A percentile compares a stretch with the other conserved stretches of the same genome.
Evolutionary conservation across 2,888 invertebrate genomes (phyloP).

Genomic region (Agriopis leucophaearia): DNA sequence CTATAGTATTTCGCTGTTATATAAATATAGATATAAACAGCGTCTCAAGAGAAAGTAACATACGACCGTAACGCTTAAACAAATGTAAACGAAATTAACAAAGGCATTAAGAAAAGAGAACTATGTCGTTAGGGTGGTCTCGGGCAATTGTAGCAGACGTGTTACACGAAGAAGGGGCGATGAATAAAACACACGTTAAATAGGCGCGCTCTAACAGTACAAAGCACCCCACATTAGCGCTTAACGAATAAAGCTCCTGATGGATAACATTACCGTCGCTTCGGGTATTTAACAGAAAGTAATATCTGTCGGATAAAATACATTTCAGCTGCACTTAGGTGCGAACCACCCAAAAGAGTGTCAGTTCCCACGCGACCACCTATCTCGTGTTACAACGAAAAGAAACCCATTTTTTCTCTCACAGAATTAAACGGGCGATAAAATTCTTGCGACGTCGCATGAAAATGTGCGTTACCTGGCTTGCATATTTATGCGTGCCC

Average conservation of each 20-base stretch:
- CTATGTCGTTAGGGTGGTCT: constrained; percentile 71
- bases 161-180: constrained; percentile 69
- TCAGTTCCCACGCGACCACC: constrained; percentile 80
- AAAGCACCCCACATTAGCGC: constrained; percentile 77
- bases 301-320: constrained; percentile 81
- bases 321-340: constrained; percentile 82
- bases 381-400: constrained; percentile 79
- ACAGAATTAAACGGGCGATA: constrained; percentile 85
- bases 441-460: constrained; percentile 86
- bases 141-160: constrained; percentile 66
- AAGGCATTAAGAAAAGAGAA: constrained; percentile 71
- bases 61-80: constrained; percentile 62
- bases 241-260: constrained; percentile 75
- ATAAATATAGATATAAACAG: not conserved
- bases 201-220: constrained; percentile 67
- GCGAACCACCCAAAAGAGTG: constrained; percentile 66
- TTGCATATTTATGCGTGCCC: constrained; percentile 85
- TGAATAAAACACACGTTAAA: constrained; percentile 80
- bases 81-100: constrained; percentile 72
- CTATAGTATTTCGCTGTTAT: not conserved
- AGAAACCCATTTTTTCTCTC: constrained; percentile 80
- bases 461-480: constrained; percentile 87
- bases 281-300: constrained; percentile 76
- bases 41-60: constrained; percentile 55
- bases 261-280: constrained; percentile 76